Percentiles rank a stretch among this genome's conserved stretches.
phyloP scores from a whole-genome alignment of 1,140 invertebrate species.

The Leguminivora glycinivorella region DNA sequence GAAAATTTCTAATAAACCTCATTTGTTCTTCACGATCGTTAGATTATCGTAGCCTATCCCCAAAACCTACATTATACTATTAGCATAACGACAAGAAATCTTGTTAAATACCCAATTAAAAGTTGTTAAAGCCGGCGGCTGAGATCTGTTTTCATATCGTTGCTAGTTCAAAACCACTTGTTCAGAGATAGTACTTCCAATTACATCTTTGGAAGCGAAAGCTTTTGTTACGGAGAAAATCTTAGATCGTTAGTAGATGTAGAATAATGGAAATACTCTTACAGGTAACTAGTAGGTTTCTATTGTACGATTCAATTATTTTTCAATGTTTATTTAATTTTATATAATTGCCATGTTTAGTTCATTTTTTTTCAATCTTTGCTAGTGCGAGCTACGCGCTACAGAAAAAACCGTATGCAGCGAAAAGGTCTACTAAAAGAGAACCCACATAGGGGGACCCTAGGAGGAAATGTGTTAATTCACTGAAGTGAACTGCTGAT shows the following conservation, averaged over 20 bases:
- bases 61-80: background rate
- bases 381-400: too few species aligned
- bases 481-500: too few species aligned
- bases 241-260: background rate
- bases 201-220: background rate
- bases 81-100: background rate
- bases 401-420: too few species aligned
- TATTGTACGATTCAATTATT: too few species aligned
- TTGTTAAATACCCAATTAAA: constrained; percentile 1
- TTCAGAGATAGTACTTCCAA: background rate
- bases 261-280: background rate
- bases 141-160: background rate
- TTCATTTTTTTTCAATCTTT: too few species aligned
- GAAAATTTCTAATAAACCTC: background rate
- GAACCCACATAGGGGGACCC: too few species aligned
- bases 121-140: background rate
- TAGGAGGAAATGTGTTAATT: too few species aligned
- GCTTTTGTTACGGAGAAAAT: background rate
- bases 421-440: too few species aligned
- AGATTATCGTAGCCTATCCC: background rate
- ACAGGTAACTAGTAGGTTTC: background rate
- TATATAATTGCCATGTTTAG: too few species aligned
- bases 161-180: background rate
- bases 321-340: too few species aligned
- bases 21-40: background rate